A percentile compares a stretch with the other conserved stretches of the same genome.
These are phyloP conservation scores for Tiliacea aurago DNA, from an alignment of 2,888 invertebrate genomes.

Conservation along the genomic window DNA sequence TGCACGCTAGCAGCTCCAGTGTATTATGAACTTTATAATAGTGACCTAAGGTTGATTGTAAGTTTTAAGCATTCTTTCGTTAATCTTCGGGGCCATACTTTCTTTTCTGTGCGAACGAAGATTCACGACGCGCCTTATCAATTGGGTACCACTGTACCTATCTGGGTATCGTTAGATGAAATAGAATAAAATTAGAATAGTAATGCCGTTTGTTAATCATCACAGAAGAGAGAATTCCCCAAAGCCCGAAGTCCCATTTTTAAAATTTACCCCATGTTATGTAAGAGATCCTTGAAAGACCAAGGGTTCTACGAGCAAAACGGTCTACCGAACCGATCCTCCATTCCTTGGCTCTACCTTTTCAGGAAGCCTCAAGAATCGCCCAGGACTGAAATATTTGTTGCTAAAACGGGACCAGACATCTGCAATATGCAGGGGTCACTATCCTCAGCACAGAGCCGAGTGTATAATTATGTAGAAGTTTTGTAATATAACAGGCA, in stretches of 20 bases:
- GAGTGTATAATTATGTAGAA: background rate
- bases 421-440: background rate
- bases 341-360: background rate
- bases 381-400: background rate
- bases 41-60: too few species aligned
- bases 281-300: background rate
- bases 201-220: background rate
- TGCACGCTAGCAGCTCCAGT: too few species aligned
- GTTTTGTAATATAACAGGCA: background rate
- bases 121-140: too few species aligned
- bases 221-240: background rate
- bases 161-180: background rate
- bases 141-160: too few species aligned
- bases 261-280: too few species aligned
- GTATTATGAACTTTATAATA: too few species aligned
- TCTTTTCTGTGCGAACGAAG: too few species aligned
- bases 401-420: background rate
- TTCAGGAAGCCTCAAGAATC: background rate
- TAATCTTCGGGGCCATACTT: too few species aligned
- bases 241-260: background rate
- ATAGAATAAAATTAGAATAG: background rate
- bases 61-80: too few species aligned
- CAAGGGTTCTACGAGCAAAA: background rate
- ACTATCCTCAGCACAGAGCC: background rate
- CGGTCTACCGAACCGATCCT: too few species aligned